These are phyloP conservation scores for Sanderia malayensis DNA, from an alignment of 30 jellyfish, hydroid and myxozoan genomes.

Conservation along the genomic window DNA sequence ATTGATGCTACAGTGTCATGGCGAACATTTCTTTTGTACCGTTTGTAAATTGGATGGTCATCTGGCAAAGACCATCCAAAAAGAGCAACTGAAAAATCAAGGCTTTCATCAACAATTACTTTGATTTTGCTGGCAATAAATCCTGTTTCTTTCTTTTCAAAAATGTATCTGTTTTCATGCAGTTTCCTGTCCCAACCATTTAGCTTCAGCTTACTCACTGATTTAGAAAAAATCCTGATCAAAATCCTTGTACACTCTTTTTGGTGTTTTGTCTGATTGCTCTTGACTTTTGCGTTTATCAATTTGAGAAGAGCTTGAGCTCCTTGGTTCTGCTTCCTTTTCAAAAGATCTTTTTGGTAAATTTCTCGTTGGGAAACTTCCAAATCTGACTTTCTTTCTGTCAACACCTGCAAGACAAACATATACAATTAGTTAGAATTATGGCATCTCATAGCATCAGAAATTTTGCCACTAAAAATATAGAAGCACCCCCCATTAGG, in stretches of 20 bases:
- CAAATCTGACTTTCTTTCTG: conserved; percentile 37
- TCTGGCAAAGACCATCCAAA: conserved; percentile 57
- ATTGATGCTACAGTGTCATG: conserved; percentile 45
- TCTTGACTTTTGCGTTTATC: conserved; percentile 39
- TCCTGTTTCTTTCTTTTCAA: conserved; percentile 52
- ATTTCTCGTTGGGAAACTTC: conserved; percentile 38
- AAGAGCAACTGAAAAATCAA: conserved; percentile 42
- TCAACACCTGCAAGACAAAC: conserved; percentile 32
- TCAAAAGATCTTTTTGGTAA: conserved; percentile 37
- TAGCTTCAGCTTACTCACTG: conserved; percentile 59
- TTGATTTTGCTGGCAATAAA: conserved; percentile 47
- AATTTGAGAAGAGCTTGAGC: conserved; percentile 36
- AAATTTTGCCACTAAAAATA: conserved; percentile 5
- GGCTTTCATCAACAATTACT: conserved; percentile 55
- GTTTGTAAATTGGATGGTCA: conserved; percentile 44
- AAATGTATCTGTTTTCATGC: conserved; percentile 32
- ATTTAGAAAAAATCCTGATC: conserved; percentile 32
- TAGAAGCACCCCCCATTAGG: neutral
- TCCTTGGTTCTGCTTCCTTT: conserved; percentile 36
- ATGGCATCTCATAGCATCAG: conserved; percentile 9
- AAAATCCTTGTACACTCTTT: conserved; percentile 45
- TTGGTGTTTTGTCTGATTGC: conserved; percentile 29
- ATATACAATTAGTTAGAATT: conserved; percentile 6
- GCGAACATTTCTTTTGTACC: conserved; percentile 45
- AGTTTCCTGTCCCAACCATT: conserved; percentile 54